A percentile compares a stretch with the other conserved stretches of the same genome.
phyloP scores from a whole-genome alignment of 2,113 vertebrate genomes.

The Ellobius talpinus region DNA sequence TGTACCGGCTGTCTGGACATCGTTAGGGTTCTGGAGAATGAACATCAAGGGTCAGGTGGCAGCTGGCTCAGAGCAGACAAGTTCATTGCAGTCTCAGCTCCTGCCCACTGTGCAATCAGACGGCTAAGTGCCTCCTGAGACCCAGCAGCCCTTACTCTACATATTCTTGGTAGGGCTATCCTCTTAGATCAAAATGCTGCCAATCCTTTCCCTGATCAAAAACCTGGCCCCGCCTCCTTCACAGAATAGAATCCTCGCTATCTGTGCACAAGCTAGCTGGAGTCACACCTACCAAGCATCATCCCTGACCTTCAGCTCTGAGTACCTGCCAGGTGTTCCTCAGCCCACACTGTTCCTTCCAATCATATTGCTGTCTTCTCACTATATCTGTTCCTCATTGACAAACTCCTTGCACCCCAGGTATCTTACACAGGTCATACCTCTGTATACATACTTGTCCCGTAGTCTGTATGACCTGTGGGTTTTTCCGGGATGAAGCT shows the following conservation, averaged over 20 bases:
- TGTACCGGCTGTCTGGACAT: neutral
- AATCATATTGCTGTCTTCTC: neutral
- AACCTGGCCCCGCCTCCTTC: neutral
- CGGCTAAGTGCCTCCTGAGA: rapidly evolving
- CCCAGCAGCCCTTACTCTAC: rapidly evolving
- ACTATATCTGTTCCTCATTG: rapidly evolving
- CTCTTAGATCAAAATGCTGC: neutral
- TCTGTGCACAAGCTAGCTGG: neutral
- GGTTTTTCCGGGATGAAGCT: neutral
- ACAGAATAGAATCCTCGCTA: neutral
- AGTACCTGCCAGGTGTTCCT: neutral
- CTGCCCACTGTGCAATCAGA: rapidly evolving
- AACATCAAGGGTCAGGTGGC: rapidly evolving
- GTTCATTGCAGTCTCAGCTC: rapidly evolving
- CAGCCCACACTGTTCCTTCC: rapidly evolving
- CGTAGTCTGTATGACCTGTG: rapidly evolving
- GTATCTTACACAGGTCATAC: no score
- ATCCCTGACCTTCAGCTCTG: neutral
- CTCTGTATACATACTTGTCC: no score
- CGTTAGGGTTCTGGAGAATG: neutral
- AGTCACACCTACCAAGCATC: neutral
- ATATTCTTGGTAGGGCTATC: neutral
- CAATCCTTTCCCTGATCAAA: neutral
- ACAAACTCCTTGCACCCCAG: neutral
- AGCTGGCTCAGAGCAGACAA: rapidly evolving